Base-by-base conservation (phyloP, 2,113 vertebrate species). In the Hemicordylus capensis region DNA sequence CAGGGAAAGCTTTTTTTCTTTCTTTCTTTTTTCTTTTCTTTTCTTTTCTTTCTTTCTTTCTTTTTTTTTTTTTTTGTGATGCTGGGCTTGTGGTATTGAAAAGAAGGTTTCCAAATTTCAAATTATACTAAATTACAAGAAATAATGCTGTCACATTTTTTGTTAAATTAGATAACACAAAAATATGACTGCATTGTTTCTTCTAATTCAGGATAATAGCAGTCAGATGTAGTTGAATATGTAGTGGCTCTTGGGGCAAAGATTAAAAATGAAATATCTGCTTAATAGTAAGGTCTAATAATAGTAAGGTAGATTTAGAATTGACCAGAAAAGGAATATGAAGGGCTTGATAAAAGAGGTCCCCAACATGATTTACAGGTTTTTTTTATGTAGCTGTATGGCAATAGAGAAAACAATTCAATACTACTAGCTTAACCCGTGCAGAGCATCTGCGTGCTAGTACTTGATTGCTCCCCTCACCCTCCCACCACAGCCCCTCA, bases 121-220 rank as follows among this genome's bases (percentile, higher is more conserved):
- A 78, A 76, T 89, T 81, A 11, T 81, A 12, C 59, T 75, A 67
- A 77, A 75, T 56, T 76, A 31, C 17, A 46, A 87, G 37, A 82
- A 85, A 87, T 34, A 82, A 44, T 69, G 4, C 3, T 59, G n/a
- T 77, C 39, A 78, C 1, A 34, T 77, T 67, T 84, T 87, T 6
- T 83, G 67, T 56, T 87, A 59, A 90, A 88, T 76, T 79, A 39
- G n/a, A 39, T n/a, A n/a, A n/a, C n/a, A n/a, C n/a, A n/a, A n/a
- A n/a, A n/a, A n/a, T n/a, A n/a, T n/a, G n/a, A n/a, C n/a, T n/a
- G n/a, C n/a, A n/a, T n/a, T n/a, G n/a, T n/a, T n/a, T n/a, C n/a
- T n/a, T n/a, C n/a, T n/a, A n/a, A n/a, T 87, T 84, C 51, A 70
- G 61, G 58, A 48, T 88, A 88, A 66, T 79, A 80, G 59, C 39